Evolutionary conservation across 2,797 vertebrate species (phyloP), one percentile per base, ranked within the genome.

Genomic region (Eulemur rubriventer): DNA sequence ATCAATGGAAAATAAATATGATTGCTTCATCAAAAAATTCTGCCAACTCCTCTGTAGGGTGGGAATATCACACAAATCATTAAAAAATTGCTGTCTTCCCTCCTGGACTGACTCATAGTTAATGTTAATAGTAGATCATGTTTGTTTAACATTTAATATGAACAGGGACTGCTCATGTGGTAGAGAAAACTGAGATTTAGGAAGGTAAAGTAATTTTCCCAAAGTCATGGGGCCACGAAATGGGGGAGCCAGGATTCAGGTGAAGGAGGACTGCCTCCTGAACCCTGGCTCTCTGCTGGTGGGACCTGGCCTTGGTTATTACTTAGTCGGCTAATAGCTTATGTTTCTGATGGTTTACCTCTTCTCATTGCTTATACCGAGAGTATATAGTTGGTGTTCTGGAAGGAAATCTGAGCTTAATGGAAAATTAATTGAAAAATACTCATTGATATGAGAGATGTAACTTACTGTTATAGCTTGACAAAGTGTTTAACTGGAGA

Each of bases 381-480:
- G 72, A 94, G 41, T 93, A 72, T 93, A 86, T 94, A 89, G 69
- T 93, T 91, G 78, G 80, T 94, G 65, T 91, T 97, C 76, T 97
- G 93, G 96, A 92, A 98, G 89, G 95, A 97, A 96, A 95, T 94
- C 63, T 94, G 76, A 91, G 72, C 89, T 95, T 97, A 94, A 87
- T 97, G 89, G 89, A 95, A 96, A 97, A 93, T 94, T 97, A 97
- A 97, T 97, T 94, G 63, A 89, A 96, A 94, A 91, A 80, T 93
- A 96, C 95, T 95, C 43, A 75, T 95, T 88, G 85, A 95, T 91
- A 85, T 78, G 79, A 94, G 73, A 94, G 95, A 81, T 78, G 78
- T n/a, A 96, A 89, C 73, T 84, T 95, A 87, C 4, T 92, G 35
- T 86, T 95, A 86, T 75, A 88, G 90, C n/a, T 82, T 92, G 89